Evolutionary conservation across 2,113 vertebrate species (phyloP), one percentile per base, ranked within the genome.

Genomic region (Cheirogaleus medius): DNA sequence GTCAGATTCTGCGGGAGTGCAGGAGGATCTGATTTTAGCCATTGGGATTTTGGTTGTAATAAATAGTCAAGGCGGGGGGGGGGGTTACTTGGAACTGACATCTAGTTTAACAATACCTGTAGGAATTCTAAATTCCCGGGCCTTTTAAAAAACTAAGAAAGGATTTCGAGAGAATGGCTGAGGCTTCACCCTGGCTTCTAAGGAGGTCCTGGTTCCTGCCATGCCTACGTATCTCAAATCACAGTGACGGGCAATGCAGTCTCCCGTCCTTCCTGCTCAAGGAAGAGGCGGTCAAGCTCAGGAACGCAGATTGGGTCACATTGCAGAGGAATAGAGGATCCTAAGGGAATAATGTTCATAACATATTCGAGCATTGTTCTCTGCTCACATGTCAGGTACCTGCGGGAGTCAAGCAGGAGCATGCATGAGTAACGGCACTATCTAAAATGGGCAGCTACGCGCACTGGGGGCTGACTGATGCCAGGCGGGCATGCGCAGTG

Each of bases 81-180:
- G 4, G 8, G 49, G 0, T 78, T 44, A 39, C 78, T 47, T 34
- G 1, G 76, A 85, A 21, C 39, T 91, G 52, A 71, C 77, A 39
- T 37, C 20, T 52, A 18, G 8, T 18, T 80, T 63, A 69, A 91
- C 23, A 91, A 89, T 49, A 91, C 27, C n/a, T 42, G 44, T 10
- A 95, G 69, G 92, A 93, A 86, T 93, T 95, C 86, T 80, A 68
- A 95, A 73, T 56, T 20, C 23, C 44, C 34, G 42, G 6, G n/a
- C 5, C 54, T 69, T 54, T 44, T 25, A 29, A 84, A 76, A 88
- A 86, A 49, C 8, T 52, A 32, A 49, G 25, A 64, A 64, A 71
- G n/a, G 42, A 69, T 87, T 44, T 91, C 56, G 12, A 95, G 54
- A 92, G 74, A 87, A 64, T 39, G 8, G 18, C n/a, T 29, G 29